These are phyloP conservation scores for Pyrocephalus nanus DNA, from an alignment of 2,797 vertebrate genomes.

Conservation along the genomic window DNA sequence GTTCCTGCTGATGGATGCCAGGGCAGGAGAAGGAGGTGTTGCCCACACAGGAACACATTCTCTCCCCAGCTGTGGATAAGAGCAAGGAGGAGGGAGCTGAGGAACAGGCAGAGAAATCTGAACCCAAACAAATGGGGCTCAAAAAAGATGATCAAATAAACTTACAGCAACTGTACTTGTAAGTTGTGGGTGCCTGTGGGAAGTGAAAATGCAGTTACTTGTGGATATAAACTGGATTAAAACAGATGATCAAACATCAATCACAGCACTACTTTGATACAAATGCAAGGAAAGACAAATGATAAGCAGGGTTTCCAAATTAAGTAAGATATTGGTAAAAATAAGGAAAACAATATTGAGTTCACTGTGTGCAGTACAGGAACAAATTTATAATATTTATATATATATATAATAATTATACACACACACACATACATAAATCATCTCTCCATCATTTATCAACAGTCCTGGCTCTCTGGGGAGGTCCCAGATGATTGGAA, in stretches of 20 bases:
- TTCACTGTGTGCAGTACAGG: background rate
- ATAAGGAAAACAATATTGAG: background rate
- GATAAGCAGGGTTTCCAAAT: background rate
- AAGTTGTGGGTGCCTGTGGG: background rate
- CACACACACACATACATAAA: background rate
- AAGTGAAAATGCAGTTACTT: background rate
- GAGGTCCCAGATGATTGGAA: too few relatives aligned
- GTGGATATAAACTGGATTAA: background rate
- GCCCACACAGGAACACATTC: background rate
- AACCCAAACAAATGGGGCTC: background rate
- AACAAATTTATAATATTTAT: background rate
- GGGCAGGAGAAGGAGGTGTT: rapidly evolving
- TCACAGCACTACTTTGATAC: rapidly evolving
- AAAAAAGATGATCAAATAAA: background rate
- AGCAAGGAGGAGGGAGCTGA: background rate
- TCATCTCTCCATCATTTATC: too few relatives aligned
- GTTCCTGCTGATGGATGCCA: background rate
- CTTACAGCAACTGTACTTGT: background rate
- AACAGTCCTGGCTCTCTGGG: too few relatives aligned
- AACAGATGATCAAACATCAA: background rate
- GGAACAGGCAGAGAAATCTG: background rate
- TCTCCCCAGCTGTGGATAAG: background rate
- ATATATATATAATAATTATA: background rate
- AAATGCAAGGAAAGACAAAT: background rate
- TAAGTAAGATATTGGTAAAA: background rate